phyloP scores from a whole-genome alignment of 2,888 invertebrate genomes.

The Latheticus oryzae region DNA sequence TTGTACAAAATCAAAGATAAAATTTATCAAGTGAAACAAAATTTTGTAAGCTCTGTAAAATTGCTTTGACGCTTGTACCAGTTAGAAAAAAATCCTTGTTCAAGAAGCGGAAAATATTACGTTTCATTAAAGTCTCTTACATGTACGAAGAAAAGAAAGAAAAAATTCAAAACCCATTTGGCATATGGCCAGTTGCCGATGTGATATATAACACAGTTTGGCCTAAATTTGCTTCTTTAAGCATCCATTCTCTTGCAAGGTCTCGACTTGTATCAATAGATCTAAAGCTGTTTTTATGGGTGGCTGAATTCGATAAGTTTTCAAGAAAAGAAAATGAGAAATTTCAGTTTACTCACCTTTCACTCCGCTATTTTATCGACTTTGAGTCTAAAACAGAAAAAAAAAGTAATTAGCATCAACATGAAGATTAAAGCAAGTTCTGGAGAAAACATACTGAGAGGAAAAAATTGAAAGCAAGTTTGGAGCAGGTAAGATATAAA shows the following conservation, averaged over 20 bases:
- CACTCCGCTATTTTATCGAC: slow-evolving; percentile 9
- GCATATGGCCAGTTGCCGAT: slow-evolving; percentile 10
- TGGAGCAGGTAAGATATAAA: slow-evolving; percentile 25
- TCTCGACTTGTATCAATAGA: slow-evolving; percentile 5
- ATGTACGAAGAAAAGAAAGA: not conserved
- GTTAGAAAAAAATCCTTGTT: slow-evolving; percentile 6
- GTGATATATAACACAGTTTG: slow-evolving; percentile 7
- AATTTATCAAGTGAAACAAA: slow-evolving; percentile 7
- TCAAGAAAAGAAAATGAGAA: not conserved
- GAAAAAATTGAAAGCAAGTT: slow-evolving; percentile 10
- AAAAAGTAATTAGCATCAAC: slow-evolving; percentile 18
- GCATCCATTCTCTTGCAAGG: slow-evolving; percentile 1
- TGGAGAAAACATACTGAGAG: not conserved
- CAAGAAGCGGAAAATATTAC: slow-evolving; percentile 3
- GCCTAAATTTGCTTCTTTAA: slow-evolving; percentile 6
- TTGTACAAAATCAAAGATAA: not conserved
- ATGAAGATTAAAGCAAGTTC: slow-evolving; percentile 1
- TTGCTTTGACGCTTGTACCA: slow-evolving; percentile 1
- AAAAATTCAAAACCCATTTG: slow-evolving; percentile 13
- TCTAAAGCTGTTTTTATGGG: slow-evolving; percentile 8
- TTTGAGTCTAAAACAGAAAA: slow-evolving; percentile 13
- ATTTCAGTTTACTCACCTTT: slow-evolving; percentile 16
- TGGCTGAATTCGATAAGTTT: not conserved
- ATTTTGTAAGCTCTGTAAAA: slow-evolving; percentile 2
- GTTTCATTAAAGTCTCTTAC: slow-evolving; percentile 5